phyloP scores from a whole-genome alignment of 1,140 invertebrate species.

The Plutomurus gul region DNA sequence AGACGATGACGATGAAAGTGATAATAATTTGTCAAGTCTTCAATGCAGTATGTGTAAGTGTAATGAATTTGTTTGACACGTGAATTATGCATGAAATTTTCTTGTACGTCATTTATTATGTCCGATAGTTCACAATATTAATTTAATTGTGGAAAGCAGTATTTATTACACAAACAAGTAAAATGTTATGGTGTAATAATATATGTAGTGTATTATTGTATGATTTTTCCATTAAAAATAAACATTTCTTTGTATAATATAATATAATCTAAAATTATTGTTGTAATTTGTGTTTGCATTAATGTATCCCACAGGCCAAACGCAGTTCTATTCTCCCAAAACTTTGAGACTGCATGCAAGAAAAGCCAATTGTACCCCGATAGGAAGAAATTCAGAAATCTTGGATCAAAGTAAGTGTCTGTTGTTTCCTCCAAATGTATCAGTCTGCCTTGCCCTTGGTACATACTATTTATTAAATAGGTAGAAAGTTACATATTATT shows the following conservation, averaged over 20 bases:
- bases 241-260: background rate
- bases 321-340: constrained; percentile 35
- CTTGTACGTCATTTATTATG: background rate
- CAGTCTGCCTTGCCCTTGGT: too few relatives aligned
- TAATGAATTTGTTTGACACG: background rate
- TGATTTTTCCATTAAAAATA: background rate
- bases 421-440: too few relatives aligned
- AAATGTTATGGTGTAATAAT: too few relatives aligned
- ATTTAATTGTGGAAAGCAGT: too few relatives aligned
- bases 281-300: too few relatives aligned
- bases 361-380: background rate
- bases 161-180: too few relatives aligned
- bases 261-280: too few relatives aligned
- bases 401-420: background rate
- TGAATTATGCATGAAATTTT: background rate
- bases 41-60: constrained; percentile 31
- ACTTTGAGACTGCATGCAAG: constrained; percentile 1
- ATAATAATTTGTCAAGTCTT: background rate
- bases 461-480: too few relatives aligned
- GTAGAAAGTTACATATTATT: background rate
- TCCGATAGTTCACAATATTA: too few relatives aligned
- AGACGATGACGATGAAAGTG: constrained; percentile 19
- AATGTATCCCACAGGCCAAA: constrained; percentile 31
- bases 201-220: background rate
- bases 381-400: background rate